Percentiles rank a stretch among this genome's conserved stretches.
These are phyloP conservation scores for Eledona agricola DNA, from an alignment of 2,888 invertebrate genomes.

Conservation along the genomic window DNA sequence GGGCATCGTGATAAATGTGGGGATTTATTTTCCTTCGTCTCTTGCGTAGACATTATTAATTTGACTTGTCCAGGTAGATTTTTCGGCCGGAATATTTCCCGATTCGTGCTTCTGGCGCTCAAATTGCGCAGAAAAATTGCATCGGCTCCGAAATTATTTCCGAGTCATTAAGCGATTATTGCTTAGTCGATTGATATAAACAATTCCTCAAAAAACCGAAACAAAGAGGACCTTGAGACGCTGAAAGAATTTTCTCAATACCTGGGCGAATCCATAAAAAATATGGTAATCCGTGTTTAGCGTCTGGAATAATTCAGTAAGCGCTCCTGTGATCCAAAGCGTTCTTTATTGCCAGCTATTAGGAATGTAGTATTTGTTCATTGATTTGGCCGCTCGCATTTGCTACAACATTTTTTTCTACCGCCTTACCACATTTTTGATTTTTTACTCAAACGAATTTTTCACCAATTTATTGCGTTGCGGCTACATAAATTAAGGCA, in stretches of 20 bases:
- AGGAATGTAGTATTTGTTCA: conserved; percentile 35
- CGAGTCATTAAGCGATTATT: conserved; percentile 47
- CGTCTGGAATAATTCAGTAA: conserved; percentile 50
- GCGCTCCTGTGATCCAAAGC: conserved; percentile 38
- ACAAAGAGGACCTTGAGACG: conserved; percentile 53
- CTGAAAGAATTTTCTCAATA: conserved; percentile 48
- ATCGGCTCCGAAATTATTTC: conserved; percentile 42
- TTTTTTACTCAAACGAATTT: conserved; percentile 1
- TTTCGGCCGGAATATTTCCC: conserved; percentile 4
- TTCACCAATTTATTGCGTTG: too few relatives aligned
- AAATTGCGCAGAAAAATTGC: conserved; percentile 40
- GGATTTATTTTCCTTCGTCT: conserved; percentile 47
- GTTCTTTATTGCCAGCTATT: conserved; percentile 31
- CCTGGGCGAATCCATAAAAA: conserved; percentile 48
- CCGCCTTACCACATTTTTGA: background rate
- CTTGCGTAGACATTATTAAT: conserved; percentile 39
- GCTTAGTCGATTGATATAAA: conserved; percentile 49
- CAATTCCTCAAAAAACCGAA: conserved; percentile 48
- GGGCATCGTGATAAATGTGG: conserved; percentile 55
- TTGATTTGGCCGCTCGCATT: conserved; percentile 32
- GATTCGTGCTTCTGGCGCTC: conserved; percentile 1
- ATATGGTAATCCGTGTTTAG: conserved; percentile 53
- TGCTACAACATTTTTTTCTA: conserved; percentile 3
- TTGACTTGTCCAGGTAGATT: conserved; percentile 42
- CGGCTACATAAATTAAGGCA: too few relatives aligned